Percentiles rank a stretch among this genome's conserved stretches.
Conservation (phyloP, 1,140 invertebrate species). For the Whitmania pigra region DNA sequence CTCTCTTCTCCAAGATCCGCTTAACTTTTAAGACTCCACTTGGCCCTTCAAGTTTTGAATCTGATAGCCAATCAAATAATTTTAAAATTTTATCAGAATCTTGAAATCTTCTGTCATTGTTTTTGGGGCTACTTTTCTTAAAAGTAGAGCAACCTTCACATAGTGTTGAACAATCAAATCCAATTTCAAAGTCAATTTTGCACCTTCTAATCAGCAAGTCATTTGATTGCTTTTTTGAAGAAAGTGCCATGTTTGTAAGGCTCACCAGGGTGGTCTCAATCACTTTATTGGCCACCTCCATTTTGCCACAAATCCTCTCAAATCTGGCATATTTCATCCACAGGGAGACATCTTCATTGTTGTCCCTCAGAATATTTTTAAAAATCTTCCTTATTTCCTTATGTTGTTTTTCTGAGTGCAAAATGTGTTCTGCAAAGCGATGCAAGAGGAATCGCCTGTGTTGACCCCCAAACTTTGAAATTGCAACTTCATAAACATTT, state of each 20-base stretch:
- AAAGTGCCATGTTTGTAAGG: neutral
- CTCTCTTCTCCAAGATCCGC: neutral
- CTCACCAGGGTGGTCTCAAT: neutral
- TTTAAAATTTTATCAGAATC: neutral
- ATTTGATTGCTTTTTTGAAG: neutral
- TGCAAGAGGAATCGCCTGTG: neutral
- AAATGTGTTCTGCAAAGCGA: neutral
- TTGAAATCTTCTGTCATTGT: neutral
- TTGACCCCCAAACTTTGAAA: neutral
- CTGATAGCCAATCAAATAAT: neutral
- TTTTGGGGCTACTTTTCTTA: neutral
- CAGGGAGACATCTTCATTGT: neutral
- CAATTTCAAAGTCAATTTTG: constrained; percentile 1
- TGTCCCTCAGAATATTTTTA: constrained; percentile 9
- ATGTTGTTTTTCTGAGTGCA: neutral
- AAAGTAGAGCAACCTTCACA: neutral
- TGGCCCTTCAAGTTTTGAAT: neutral
- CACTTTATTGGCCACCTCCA: neutral
- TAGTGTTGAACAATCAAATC: neutral
- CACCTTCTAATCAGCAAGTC: neutral
- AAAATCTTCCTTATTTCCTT: constrained; percentile 4
- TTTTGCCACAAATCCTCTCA: neutral
- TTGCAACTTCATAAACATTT: neutral
- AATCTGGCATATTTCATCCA: constrained; percentile 12
- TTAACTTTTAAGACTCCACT: neutral